Evolutionary conservation across 2,113 vertebrate species (phyloP).

Genomic region (Strix uralensis): DNA sequence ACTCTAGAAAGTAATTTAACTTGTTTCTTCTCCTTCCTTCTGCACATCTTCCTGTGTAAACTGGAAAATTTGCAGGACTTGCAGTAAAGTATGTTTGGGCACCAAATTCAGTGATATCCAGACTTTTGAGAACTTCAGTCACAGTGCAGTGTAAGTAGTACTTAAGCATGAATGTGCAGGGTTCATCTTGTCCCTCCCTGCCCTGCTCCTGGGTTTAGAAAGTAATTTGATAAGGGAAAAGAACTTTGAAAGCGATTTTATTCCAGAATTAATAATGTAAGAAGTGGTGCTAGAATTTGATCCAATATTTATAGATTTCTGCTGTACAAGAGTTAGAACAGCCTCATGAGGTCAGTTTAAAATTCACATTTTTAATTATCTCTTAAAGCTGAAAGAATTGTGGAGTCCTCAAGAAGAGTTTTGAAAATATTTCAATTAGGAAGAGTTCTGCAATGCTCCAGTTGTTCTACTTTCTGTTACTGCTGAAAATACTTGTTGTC

Average conservation of each 20-base stretch:
- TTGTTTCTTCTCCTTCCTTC: not conserved
- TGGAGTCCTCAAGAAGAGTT: not conserved
- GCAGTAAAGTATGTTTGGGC: not conserved
- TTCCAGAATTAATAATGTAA: slow-evolving; percentile 10
- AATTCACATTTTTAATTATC: not conserved
- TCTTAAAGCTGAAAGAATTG: not conserved
- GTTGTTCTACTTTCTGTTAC: not conserved
- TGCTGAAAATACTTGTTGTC: not conserved
- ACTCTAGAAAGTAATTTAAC: not conserved
- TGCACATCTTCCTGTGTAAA: not conserved
- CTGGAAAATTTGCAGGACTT: not conserved
- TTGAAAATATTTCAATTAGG: not conserved
- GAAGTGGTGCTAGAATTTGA: not conserved
- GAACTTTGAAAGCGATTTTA: not conserved
- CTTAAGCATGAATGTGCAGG: not conserved
- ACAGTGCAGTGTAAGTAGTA: not conserved
- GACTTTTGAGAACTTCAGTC: not conserved
- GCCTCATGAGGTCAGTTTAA: not conserved
- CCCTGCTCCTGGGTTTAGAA: not conserved
- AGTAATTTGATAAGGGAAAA: not conserved
- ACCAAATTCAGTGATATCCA: not conserved
- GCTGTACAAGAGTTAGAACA: not conserved
- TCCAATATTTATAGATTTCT: slow-evolving; percentile 35
- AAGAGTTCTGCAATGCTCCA: not conserved
- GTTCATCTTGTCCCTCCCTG: rapidly evolving